Evolutionary conservation across 1,140 invertebrate species (phyloP).

Genomic region (Meloidogyne chitwoodi): DNA sequence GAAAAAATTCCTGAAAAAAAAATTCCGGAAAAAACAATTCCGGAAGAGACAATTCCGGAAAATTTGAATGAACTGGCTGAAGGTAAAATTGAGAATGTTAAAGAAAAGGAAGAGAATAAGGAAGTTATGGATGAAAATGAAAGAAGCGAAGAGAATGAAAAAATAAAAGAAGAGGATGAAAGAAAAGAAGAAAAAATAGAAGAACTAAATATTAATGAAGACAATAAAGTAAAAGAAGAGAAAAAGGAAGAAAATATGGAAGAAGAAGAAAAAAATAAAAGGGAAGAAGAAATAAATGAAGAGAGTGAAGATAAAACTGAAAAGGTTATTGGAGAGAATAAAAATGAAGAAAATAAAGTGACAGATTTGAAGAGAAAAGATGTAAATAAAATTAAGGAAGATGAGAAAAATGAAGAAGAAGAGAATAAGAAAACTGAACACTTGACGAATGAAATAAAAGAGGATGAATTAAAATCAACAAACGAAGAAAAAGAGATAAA

Average conservation of each 20-base stretch:
- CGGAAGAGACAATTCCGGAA: neutral
- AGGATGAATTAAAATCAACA: no score
- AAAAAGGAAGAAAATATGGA: neutral
- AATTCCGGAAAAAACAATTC: no score
- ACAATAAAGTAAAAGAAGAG: neutral
- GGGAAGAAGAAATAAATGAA: neutral
- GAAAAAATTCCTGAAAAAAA: neutral
- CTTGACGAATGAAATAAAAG: no score
- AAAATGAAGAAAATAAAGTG: no score
- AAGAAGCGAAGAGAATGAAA: neutral
- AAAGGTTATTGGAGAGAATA: neutral
- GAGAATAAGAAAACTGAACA: neutral
- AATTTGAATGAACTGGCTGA: neutral
- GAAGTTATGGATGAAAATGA: neutral
- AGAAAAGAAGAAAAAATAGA: neutral
- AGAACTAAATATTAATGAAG: neutral
- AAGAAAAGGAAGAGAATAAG: neutral
- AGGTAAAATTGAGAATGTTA: neutral
- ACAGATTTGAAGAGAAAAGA: no score
- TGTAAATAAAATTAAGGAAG: neutral
- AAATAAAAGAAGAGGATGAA: neutral
- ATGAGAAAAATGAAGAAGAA: neutral
- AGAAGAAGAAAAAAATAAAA: neutral
- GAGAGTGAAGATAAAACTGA: neutral
- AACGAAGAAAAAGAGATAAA: no score